A percentile compares a stretch with the other conserved stretches of the same genome.
phyloP scores from a whole-genome alignment of 2,888 invertebrate genomes.

The Antitype chi region DNA sequence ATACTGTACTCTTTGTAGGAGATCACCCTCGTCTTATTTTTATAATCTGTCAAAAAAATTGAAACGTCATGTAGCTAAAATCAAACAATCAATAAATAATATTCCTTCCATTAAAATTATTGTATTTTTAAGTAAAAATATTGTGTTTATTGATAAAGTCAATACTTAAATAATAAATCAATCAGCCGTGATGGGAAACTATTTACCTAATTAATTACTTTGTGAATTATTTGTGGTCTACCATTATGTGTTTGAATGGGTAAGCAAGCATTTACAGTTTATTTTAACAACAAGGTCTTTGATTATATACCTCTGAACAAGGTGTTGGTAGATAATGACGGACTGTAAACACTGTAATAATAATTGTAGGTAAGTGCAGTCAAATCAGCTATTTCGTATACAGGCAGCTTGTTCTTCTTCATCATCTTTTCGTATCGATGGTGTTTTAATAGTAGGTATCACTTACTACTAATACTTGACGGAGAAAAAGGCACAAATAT shows the following conservation, averaged over 20 bases:
- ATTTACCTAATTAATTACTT: background rate
- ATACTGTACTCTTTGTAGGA: too few species aligned
- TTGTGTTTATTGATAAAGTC: background rate
- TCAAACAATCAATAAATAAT: background rate
- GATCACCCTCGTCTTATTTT: background rate
- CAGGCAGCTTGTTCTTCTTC: background rate
- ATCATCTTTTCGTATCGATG: too few species aligned
- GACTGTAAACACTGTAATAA: background rate
- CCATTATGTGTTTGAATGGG: conserved; percentile 6
- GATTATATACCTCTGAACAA: too few species aligned
- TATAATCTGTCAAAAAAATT: background rate
- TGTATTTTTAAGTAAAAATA: conserved; percentile 4
- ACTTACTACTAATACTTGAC: too few species aligned
- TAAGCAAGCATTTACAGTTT: background rate
- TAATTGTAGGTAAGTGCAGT: background rate
- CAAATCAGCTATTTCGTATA: background rate
- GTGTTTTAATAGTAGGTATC: too few species aligned
- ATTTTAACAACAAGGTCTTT: background rate
- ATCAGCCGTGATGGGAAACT: background rate
- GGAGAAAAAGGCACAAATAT: too few species aligned
- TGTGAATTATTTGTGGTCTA: background rate
- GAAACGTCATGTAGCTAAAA: conserved; percentile 1
- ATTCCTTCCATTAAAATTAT: background rate
- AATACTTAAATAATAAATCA: background rate
- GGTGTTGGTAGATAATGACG: background rate